Conservation (phyloP, 2,888 invertebrate species). For the Oligia strigilis region DNA sequence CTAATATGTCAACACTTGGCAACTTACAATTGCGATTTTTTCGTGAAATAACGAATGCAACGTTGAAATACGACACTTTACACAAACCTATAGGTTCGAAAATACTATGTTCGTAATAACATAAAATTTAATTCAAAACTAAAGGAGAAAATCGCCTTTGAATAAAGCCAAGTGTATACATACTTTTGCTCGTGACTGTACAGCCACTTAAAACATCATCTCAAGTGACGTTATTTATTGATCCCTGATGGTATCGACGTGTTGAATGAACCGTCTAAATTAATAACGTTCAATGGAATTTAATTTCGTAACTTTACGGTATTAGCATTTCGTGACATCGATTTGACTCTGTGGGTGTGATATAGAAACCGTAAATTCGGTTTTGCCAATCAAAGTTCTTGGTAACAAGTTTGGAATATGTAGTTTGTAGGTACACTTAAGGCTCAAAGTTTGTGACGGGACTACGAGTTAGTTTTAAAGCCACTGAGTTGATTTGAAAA, state of each 20-base stretch:
- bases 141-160: background rate
- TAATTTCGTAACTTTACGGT: constrained; percentile 53
- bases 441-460: background rate
- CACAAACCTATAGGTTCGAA: too few relatives aligned
- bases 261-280: constrained; percentile 53
- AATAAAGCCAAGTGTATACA: too few relatives aligned
- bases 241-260: constrained; percentile 58
- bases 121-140: too few relatives aligned
- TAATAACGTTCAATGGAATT: constrained; percentile 57
- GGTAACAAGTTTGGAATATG: constrained; percentile 27
- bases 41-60: too few relatives aligned
- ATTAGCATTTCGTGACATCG: constrained; percentile 41
- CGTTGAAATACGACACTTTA: too few relatives aligned
- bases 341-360: constrained; percentile 31
- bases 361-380: constrained; percentile 34
- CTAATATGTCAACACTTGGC: too few relatives aligned
- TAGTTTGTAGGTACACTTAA: background rate
- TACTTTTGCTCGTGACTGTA: background rate
- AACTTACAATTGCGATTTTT: too few relatives aligned
- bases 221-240: constrained; percentile 53
- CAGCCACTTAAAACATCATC: constrained; percentile 52
- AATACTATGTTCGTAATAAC: too few relatives aligned
- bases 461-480: constrained; percentile 12
- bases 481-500: constrained; percentile 21
- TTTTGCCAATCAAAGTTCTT: constrained; percentile 31